Percentiles rank a stretch among this genome's conserved stretches.
Evolutionary conservation across 2,113 vertebrate genomes (phyloP).

Genomic region (Anarhynchus alexandrinus): DNA sequence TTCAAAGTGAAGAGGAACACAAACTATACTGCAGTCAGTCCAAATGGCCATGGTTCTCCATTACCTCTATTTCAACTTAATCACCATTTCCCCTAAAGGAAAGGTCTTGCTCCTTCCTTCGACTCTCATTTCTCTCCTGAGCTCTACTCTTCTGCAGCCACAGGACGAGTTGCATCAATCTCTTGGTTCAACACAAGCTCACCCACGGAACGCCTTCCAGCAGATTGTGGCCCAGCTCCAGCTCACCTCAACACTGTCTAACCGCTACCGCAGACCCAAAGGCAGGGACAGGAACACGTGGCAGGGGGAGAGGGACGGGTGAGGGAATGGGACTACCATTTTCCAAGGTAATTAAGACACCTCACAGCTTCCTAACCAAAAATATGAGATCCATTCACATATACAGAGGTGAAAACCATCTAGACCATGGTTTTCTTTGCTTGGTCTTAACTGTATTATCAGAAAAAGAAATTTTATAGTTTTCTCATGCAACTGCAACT

Average conservation of each 20-base stretch:
- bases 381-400: background rate
- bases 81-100: background rate
- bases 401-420: background rate
- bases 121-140: background rate
- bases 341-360: background rate
- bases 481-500: background rate
- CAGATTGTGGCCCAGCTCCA: background rate
- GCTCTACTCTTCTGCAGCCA: background rate
- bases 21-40: background rate
- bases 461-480: background rate
- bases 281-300: background rate
- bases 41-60: background rate
- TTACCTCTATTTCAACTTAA: background rate
- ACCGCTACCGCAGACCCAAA: fast-evolving
- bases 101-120: background rate
- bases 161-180: background rate
- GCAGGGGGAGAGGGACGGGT: background rate
- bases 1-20: background rate
- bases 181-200: background rate
- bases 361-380: background rate
- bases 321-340: background rate
- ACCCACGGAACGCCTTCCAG: background rate
- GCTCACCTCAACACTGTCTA: background rate
- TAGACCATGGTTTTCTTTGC: background rate
- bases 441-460: background rate